Evolutionary conservation across 2,113 vertebrate species (phyloP).

Genomic region (Aspiorhynchus laticeps): DNA sequence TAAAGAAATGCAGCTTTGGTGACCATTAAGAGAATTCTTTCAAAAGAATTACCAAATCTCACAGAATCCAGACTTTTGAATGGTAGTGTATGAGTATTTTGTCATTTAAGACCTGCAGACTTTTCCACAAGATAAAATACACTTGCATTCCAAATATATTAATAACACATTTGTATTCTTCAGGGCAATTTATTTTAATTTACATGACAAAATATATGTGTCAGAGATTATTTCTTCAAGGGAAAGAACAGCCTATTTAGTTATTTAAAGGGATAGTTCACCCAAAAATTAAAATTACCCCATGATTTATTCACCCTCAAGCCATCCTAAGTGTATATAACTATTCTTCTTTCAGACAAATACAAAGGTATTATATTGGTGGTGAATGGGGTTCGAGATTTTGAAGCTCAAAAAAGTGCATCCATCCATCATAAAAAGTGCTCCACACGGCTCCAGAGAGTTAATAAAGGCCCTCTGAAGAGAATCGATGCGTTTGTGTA

Average conservation of each 20-base stretch:
- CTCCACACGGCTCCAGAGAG: too few species aligned
- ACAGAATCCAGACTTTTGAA: background rate
- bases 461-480: too few species aligned
- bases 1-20: background rate
- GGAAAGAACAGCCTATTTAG: background rate
- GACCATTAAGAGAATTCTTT: background rate
- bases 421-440: too few species aligned
- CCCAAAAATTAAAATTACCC: too few species aligned
- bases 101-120: background rate
- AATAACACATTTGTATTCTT: background rate
- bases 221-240: background rate
- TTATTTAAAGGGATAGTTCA: background rate
- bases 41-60: background rate
- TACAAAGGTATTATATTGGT: too few species aligned
- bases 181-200: background rate
- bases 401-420: too few species aligned
- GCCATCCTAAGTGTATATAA: too few species aligned
- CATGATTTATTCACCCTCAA: too few species aligned
- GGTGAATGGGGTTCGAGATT: too few species aligned
- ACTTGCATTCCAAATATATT: background rate
- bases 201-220: background rate
- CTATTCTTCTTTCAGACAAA: too few species aligned
- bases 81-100: background rate
- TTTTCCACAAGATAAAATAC: background rate
- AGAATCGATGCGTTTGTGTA: too few species aligned